Conservation (phyloP, 2,797 vertebrate species). For the Lacerta viridis region DNA sequence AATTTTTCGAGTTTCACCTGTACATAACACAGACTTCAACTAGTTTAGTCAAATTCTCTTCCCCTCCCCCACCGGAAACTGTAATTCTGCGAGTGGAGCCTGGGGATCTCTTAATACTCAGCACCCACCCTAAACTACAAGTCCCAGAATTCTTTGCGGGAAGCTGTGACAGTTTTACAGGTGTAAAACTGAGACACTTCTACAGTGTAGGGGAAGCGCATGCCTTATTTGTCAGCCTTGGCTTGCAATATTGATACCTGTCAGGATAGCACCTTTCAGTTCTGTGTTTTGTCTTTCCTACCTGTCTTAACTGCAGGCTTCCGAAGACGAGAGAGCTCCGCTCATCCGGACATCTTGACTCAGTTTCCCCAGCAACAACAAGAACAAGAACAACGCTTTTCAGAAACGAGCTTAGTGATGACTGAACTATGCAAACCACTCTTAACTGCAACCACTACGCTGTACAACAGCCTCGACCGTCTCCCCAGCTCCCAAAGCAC, state of each 20-base stretch:
- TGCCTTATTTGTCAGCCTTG: too few relatives aligned
- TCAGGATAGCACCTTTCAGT: not conserved
- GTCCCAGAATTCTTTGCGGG: not conserved
- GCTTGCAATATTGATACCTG: not conserved
- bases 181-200: not conserved
- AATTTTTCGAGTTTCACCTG: too few relatives aligned
- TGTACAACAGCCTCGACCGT: constrained; percentile 13
- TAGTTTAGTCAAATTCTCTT: not conserved
- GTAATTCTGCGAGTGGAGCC: not conserved
- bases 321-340: constrained; percentile 80
- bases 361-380: not conserved
- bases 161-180: not conserved
- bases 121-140: too few relatives aligned
- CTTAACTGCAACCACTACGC: constrained; percentile 40
- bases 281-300: not conserved
- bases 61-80: not conserved
- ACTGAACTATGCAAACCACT: constrained; percentile 59
- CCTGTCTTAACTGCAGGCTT: constrained; percentile 71
- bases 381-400: not conserved
- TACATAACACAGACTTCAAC: not conserved
- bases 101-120: not conserved
- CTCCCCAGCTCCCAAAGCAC: accelerated
- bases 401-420: constrained; percentile 51
- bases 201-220: too few relatives aligned
- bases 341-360: constrained; percentile 80